Conservation (phyloP, 2,113 vertebrate species). For the Heptranchias perlo region DNA sequence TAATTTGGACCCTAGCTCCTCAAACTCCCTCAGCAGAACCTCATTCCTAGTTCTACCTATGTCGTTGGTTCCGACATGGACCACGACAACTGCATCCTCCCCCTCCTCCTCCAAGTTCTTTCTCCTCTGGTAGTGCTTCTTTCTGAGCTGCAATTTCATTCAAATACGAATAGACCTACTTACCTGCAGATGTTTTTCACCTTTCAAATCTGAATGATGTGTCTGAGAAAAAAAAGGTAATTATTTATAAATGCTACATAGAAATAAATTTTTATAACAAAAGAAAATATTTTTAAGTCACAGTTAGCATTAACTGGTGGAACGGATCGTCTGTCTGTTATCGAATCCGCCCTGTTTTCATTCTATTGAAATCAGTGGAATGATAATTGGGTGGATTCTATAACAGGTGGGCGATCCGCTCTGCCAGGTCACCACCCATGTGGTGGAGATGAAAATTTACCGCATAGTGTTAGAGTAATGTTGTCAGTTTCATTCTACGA, state of each 20-base stretch:
- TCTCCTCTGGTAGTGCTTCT: background rate
- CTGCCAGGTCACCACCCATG: background rate
- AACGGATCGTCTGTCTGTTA: background rate
- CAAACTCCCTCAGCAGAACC: too few species aligned
- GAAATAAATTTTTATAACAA: too few species aligned
- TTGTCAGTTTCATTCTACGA: too few species aligned
- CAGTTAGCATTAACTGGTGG: too few species aligned
- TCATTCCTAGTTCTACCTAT: too few species aligned
- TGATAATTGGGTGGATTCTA: background rate
- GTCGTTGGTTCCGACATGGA: too few species aligned
- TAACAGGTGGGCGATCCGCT: background rate
- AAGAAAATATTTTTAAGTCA: too few species aligned
- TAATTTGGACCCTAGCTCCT: too few species aligned
- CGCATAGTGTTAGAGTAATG: too few species aligned
- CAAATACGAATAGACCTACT: conserved; percentile 38
- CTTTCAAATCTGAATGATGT: conserved; percentile 46
- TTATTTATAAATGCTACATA: background rate
- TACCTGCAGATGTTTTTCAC: conserved; percentile 52
- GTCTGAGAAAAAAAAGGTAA: conserved; percentile 38
- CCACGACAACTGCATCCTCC: too few species aligned
- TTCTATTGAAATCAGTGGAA: background rate
- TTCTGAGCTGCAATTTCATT: background rate
- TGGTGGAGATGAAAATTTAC: background rate
- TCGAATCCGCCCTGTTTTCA: background rate
- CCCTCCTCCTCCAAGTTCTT: too few species aligned